Evolutionary conservation across 2,888 invertebrate genomes (phyloP), one percentile per base, ranked within the genome.

Genomic region (Drosophila infuscata): DNA sequence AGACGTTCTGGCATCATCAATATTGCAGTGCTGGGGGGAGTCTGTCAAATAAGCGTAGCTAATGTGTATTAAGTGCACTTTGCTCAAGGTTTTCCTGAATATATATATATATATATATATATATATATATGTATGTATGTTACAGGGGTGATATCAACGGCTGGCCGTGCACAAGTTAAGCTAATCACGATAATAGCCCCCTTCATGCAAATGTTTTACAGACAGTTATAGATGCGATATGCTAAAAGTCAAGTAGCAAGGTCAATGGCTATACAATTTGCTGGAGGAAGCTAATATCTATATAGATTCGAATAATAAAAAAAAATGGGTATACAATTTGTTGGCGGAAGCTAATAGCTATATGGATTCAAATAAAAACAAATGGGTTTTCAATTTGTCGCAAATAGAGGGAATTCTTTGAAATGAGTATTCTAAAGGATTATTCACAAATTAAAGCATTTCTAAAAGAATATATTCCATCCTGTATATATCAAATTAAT

Each of bases 11-110:
- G 75, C 82, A 85, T 85, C 88, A 85, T 85, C 89, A 89, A 85
- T 85, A 85, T 85, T 85, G 82, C 89, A 80, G 25, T 38, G n/a
- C 25, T 12, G 9, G n/a, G 38, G 36, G 70, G 54, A 74, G 81
- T 60, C 78, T 87, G 89, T 87, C 89, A 90, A 90, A 87, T 87
- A 90, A 90, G 87, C 90, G 90, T 88, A 62, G 73, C 87, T 90
- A 88, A 88, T 90, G 81, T 79, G 90, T 82, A 90, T 88, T 80
- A 89, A 88, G 87, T 88, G 87, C 87, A 86, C 80, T 88, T 83
- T 72, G 9, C 48, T 54, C 62, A 53, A 51, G 62, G 52, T 67
- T 73, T 52, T 46, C 41, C 38, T 25, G 17, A 29, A 35, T 43
- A 29, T 41, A 36, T 43, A 7, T 17, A 56, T 29, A 20, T 12